A percentile compares a stretch with the other conserved stretches of the same genome.
phyloP scores from a whole-genome alignment of 2,888 invertebrate genomes.

The Octodonta nipae region DNA sequence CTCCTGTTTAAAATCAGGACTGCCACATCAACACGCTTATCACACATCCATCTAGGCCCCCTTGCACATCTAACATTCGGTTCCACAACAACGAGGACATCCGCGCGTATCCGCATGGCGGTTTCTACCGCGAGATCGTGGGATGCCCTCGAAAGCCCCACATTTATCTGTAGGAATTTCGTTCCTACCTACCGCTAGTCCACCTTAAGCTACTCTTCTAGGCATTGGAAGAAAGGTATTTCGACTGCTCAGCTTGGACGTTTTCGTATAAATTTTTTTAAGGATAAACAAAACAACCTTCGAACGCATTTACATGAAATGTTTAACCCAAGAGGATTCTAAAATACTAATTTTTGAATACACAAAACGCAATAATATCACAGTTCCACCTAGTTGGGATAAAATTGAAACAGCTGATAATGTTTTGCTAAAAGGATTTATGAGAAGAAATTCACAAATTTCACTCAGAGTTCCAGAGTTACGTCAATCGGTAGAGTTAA shows the following conservation, averaged over 20 bases:
- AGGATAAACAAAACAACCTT: background rate
- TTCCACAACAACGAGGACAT: too few species aligned
- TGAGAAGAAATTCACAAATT: background rate
- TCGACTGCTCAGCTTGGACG: conserved; percentile 2
- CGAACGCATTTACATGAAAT: background rate
- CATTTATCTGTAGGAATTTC: too few species aligned
- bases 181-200: too few species aligned
- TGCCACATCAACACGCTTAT: background rate
- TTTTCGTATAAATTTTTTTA: background rate
- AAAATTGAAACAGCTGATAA: background rate
- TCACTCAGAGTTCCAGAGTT: background rate
- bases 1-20: too few species aligned
- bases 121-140: too few species aligned
- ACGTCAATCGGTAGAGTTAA: too few species aligned
- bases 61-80: too few species aligned
- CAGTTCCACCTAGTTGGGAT: background rate
- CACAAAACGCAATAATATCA: background rate
- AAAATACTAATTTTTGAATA: background rate
- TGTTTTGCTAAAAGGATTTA: too few species aligned
- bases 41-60: too few species aligned
- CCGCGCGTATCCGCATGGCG: too few species aligned
- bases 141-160: too few species aligned
- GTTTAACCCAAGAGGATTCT: background rate
- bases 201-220: background rate
- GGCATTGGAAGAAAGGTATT: conserved; percentile 1